Base-by-base conservation (phyloP, 2,888 invertebrate species). In the Papilio elwesi region DNA sequence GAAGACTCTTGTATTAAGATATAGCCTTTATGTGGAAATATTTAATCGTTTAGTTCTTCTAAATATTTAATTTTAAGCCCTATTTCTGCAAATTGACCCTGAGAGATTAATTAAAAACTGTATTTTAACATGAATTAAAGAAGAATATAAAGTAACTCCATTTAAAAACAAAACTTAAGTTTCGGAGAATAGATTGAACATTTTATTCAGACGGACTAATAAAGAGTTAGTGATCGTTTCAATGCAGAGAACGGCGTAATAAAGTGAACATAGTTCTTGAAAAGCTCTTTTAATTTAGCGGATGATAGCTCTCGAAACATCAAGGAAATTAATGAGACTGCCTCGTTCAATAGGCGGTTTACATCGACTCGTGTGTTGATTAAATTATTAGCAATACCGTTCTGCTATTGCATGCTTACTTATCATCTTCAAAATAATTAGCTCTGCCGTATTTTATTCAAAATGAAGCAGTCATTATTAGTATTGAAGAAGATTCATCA, bases 251-350 rank as follows among this genome's bases (percentile, higher is more conserved):
- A 12, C 57, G 36, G 36, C 57, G 13, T 55, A 36, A 68, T 68
- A 68, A 49, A 68, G n/a, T 68, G 57, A 68, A 49, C 68, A 59
- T 68, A 68, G 66, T 66, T 36, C 57, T 68, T 26, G 68, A 11
- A 57, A 57, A 57, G 26, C n/a, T 57, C 36, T 68, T 68, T 68
- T 68, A 59, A 59, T 59, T 59, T 59, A 38, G n/a, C 36, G n/a
- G 68, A 68, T 68, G 68, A 68, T 68, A 59, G 68, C 57, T 48
- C 36, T 68, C 36, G 59, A 68, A 57, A n/a, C 57, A 49, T 68
- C 36, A 59, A 59, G 59, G 36, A 59, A 68, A 68, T 68, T 68
- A 68, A 68, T 68, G 68, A 68, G 59, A 36, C 49, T 26, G 68
- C 49, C n/a, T 49, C 49, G 13, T 49, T 49, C 57, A 68, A 59